Conservation (phyloP, 1,140 invertebrate species). For the Platorchestia sp. region DNA sequence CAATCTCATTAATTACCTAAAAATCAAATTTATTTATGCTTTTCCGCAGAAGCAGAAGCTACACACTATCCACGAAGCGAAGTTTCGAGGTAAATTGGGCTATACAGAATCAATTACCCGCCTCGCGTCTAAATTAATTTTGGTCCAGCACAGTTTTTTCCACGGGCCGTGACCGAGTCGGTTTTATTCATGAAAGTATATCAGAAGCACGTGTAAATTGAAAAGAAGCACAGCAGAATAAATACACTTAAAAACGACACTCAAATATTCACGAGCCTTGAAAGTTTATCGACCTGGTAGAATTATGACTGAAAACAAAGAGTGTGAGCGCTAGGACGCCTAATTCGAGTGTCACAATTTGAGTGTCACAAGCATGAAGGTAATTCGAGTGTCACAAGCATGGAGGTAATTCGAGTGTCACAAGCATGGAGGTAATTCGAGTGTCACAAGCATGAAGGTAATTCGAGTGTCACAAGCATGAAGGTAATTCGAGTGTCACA, state of each 20-base stretch:
- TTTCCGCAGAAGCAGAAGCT: too few species aligned
- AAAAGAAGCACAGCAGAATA: neutral
- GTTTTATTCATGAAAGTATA: neutral
- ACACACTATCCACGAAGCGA: too few species aligned
- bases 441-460: neutral
- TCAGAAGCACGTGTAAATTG: neutral
- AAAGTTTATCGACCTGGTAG: neutral
- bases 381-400: neutral
- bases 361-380: neutral
- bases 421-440: neutral
- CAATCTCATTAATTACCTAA: too few species aligned
- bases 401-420: neutral
- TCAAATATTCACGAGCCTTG: neutral
- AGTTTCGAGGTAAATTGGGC: too few species aligned
- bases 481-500: neutral
- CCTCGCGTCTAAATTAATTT: neutral
- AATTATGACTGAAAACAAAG: neutral
- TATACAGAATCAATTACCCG: neutral
- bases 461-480: neutral
- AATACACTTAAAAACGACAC: neutral
- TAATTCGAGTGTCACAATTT: neutral
- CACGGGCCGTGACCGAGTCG: neutral
- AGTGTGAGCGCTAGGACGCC: neutral
- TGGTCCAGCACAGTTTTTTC: neutral
- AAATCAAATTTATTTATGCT: too few species aligned